Base-by-base conservation (phyloP, 2,888 invertebrate genomes). In the Phyllotreta cruciferae region DNA sequence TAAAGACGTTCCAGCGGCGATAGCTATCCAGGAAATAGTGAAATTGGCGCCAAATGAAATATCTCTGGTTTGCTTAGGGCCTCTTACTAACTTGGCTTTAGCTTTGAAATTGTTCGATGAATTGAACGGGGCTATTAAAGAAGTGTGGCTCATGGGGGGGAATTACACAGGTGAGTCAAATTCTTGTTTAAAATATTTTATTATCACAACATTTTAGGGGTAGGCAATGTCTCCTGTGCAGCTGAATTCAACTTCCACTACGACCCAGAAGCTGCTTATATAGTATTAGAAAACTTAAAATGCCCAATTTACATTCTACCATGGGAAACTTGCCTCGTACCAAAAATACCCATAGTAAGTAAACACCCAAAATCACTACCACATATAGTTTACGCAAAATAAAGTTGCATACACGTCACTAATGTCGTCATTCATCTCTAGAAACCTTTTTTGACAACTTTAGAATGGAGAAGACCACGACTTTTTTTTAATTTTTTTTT, bases 21-120 rank as follows among this genome's bases (percentile, higher is more conserved):
- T 81, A 6, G 87, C 87, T 5, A 80, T 93, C 10, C 79, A 87
- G 47, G 82, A 86, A 63, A 77, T 90, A 49, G 85, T 88, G 3
- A 83, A 84, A 52, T 80, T 81, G 60, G 77, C 85, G 78, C 77
- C 84, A 79, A 85, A 84, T 61, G 78, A 88, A 73, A 81, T 91
- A 14, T 84, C 85, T 0, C 74, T 92, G 7, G 82, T 91, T 6
- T 85, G 88, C 39, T 77, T 93, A 24, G 94, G 90, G 0, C 88
- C 94, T 0, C 78, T 94, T 34, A 94, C 94, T 0, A 94, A 94
- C 74, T 81, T 93, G 47, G 94, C 93, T 0, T 74, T 93, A 63
- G 88, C 92, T 0, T 83, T 90, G 1, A 87, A 88, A 73, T 77
- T 92, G 72, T 90, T 90, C 71, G 86, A 89, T 0, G 77, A 84